Conservation (phyloP, 2,797 vertebrate species). For the Lemur catta region DNA sequence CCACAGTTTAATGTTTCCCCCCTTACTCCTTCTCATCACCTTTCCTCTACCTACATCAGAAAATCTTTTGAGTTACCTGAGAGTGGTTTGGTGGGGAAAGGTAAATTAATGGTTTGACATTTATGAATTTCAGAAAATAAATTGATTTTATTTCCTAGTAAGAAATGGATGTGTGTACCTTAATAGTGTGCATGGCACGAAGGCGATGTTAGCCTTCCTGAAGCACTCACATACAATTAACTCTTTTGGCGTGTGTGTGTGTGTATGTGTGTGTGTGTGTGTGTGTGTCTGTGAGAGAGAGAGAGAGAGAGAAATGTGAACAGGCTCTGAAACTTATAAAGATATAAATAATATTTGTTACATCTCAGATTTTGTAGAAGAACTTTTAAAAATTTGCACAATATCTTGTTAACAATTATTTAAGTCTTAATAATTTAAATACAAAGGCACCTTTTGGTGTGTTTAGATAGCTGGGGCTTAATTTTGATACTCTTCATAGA, state of each 20-base stretch:
- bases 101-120: not conserved
- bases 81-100: not conserved
- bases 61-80: not conserved
- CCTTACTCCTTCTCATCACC: not conserved
- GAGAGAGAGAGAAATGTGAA: not conserved
- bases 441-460: not conserved
- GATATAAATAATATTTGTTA: not conserved
- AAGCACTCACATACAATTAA: not conserved
- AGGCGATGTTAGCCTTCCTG: not conserved
- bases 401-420: not conserved
- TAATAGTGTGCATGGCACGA: not conserved
- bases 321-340: not conserved
- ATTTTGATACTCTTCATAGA: not conserved
- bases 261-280: not conserved
- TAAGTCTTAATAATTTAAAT: not conserved
- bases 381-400: constrained; percentile 12
- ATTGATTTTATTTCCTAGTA: not conserved
- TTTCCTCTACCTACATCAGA: not conserved
- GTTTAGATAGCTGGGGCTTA: constrained; percentile 7
- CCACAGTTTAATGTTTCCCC: not conserved
- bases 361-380: not conserved
- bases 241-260: not conserved
- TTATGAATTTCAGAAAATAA: constrained; percentile 8
- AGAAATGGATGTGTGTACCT: not conserved
- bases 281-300: not conserved